Base-by-base conservation (phyloP, 30 jellyfish, hydroid and myxozoan genomes). In the Hydra vulgaris region DNA sequence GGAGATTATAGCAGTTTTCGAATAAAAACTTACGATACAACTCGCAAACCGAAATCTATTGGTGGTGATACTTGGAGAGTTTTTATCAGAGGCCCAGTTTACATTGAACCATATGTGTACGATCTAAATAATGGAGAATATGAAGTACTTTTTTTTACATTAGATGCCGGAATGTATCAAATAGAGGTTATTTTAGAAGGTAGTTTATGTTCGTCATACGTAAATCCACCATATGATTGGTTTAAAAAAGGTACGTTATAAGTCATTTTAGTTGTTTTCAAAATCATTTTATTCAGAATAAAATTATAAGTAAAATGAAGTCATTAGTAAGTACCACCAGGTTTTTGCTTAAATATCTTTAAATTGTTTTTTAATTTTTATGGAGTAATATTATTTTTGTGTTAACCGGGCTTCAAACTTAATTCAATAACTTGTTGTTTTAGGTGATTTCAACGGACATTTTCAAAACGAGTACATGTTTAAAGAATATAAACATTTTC, bases 61-160 rank as follows among this genome's bases (percentile, higher is more conserved):
- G 98, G 98, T 4, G 98, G 98, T 0, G 98, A 92, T 54, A 79
- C 98, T 5, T 92, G 96, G 96, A 61, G 98, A 53, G 95, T 92
- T 21, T 71, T 92, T 66, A 72, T 92, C 17, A 84, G 79, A 0
- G 98, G 98, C 12, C 87, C 95, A 22, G 77, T 96, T 0, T 79
- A 87, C 67, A 4, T 92, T 18, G 95, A 92, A 79, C 96, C 98
- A 20, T 25, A 67, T 19, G 96, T 92, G 1, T 81, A 83, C 74
- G 98, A 92, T 67, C 71, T 85, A 78, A 79, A 70, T 52, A 83
- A 84, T 54, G 98, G 98, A 7, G 72, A 18, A 21, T 92, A 92
- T 73, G 98, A 92, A 66, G 70, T 84, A 18, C 89, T 95, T 54
- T 77, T 87, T 27, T 71, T 92, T 27, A 68, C 85, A 18, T 0